Evolutionary conservation across 2,113 vertebrate genomes (phyloP), one percentile per base, ranked within the genome.

Genomic region (Xyrauchen texanus): DNA sequence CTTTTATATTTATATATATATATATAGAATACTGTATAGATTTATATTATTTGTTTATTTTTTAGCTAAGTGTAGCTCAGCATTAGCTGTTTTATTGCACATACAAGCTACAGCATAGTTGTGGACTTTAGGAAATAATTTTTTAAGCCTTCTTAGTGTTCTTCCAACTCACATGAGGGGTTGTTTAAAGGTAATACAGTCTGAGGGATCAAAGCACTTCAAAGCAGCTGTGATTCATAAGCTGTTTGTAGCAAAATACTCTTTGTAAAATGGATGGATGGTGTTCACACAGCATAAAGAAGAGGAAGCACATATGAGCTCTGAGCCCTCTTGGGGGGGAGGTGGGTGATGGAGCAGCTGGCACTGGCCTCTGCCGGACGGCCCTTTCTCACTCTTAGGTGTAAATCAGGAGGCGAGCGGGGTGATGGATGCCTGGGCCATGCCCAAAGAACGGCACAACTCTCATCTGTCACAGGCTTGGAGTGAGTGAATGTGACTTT

Each of bases 201-300:
- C 4, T 7, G 8, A 87, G 84, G 89, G 90, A 93, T 93, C 92
- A 91, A 79, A 83, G 70, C 68, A 87, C 91, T 90, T 93, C 91
- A 92, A 92, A 92, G 90, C 82, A 75, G 80, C 72, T 77, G 88
- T 88, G 84, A 86, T 87, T 89, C 89, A 88, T 90, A 91, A 91
- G 85, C 87, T 79, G 88, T 86, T 83, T 86, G 89, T 88, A 89
- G 88, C 87, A 89, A 89, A 92, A 92, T 89, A 87, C 86, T 86
- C 88, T 91, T 89, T 88, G 87, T 88, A 83, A 86, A 90, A 89
- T 76, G 86, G 83, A 87, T 84, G 86, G 86, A 82, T 78, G 46
- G 86, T 84, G 80, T 77, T 86, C 76, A 72, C 62, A 81, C n/a
- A 8, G 73, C 52, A 58, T 61, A 57, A 72, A 15, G 82, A 82